Base-by-base conservation (phyloP, 2,888 invertebrate species). In the Omphaloscelis lunosa region DNA sequence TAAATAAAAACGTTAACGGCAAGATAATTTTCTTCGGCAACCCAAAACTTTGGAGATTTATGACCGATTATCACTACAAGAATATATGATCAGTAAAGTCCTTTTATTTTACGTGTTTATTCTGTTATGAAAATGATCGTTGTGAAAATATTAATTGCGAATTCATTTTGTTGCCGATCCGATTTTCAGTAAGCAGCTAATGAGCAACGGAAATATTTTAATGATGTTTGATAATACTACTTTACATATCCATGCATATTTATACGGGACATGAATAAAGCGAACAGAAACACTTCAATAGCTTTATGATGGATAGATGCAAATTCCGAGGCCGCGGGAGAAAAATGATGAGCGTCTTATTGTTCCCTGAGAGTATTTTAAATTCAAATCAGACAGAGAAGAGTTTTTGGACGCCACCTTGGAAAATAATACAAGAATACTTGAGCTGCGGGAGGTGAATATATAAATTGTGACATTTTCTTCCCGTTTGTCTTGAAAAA, bases 321-420 rank as follows among this genome's bases (percentile, higher is more conserved):
- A 88, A 92, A 91, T 89, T 89, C 85, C 77, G 84, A 84, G 88
- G 86, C 87, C 71, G 84, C 82, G 71, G 84, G 76, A 82, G 86
- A 88, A 90, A 90, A 92, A 92, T 90, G 90, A 91, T 89, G 92
- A 90, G 89, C 87, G 86, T 89, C 91, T 89, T 92, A 92, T 93
- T 93, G 93, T 93, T 93, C 89, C 86, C 86, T 74, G 86, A 90
- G 92, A 91, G 88, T 90, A 93, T 93, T 93, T 93, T 92, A 93
- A 93, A 93, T 94, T 93, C 92, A 93, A 94, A 93, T 93, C 91
- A 92, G 92, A 92, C 88, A 48, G 86, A 86, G 89, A 88, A 90
- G 89, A 90, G 89, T 89, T 91, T 90, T 83, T 88, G 88, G 89
- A 83, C 87, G 86, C 79, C 88, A 91, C 91, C 89, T 91, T 88